These are phyloP conservation scores for Saxicola maurus DNA, from an alignment of 2,797 vertebrate species.

Conservation along the genomic window DNA sequence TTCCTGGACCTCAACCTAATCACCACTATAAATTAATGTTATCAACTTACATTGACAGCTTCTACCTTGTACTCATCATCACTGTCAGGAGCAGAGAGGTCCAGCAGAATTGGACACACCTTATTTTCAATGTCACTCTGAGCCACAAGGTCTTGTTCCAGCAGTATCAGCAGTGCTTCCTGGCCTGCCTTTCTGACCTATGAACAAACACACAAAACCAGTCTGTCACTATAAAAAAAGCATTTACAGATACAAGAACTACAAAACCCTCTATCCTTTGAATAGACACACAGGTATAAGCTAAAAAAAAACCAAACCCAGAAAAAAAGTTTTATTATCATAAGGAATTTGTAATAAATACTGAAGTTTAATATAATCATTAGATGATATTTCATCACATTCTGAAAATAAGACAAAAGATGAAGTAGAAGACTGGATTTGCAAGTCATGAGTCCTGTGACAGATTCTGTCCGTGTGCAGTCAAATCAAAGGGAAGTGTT, in stretches of 20 bases:
- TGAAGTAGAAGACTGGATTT: neutral
- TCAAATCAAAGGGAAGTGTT: neutral
- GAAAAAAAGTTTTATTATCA: neutral
- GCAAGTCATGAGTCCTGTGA: neutral
- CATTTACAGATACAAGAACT: neutral
- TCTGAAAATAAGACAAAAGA: neutral
- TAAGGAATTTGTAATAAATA: neutral
- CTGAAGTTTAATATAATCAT: neutral
- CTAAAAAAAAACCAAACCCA: neutral
- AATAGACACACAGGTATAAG: neutral
- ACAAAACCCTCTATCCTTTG: neutral
- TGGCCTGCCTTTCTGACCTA: constrained; percentile 92
- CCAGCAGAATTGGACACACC: constrained; percentile 86
- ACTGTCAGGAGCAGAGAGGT: constrained; percentile 83
- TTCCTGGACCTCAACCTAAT: neutral
- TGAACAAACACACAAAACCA: neutral
- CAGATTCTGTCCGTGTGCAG: neutral
- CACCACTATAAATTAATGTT: neutral
- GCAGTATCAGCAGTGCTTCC: constrained; percentile 84
- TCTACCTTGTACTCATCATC: constrained; percentile 89
- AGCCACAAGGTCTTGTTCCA: constrained; percentile 87
- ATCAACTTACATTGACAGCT: constrained; percentile 81
- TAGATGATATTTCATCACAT: neutral
- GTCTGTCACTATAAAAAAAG: neutral
- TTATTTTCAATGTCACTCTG: constrained; percentile 86